phyloP scores from a whole-genome alignment of 2,797 vertebrate genomes.

The Mycteria americana region DNA sequence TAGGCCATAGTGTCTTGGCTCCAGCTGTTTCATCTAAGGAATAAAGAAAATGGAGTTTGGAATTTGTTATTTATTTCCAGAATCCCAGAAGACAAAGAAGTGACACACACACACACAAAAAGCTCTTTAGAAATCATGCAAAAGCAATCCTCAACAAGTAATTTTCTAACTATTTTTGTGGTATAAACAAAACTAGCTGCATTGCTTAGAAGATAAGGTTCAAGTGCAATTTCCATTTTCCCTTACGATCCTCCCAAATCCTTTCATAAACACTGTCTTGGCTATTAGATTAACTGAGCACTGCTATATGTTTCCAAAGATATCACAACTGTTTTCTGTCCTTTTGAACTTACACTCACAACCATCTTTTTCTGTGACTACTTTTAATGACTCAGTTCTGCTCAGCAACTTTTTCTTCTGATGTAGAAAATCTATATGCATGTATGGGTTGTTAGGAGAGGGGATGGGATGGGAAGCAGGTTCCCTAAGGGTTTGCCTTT shows the following conservation, averaged over 20 bases:
- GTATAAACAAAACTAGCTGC: not conserved
- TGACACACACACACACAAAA: not conserved
- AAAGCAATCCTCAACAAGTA: not conserved
- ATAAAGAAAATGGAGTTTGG: not conserved
- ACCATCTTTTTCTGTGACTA: not conserved
- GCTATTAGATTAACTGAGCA: not conserved
- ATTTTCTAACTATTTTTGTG: not conserved
- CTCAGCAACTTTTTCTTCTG: not conserved
- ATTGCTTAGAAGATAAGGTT: not conserved
- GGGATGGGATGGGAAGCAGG: not conserved
- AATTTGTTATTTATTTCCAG: not conserved
- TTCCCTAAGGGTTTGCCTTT: conserved; percentile 1
- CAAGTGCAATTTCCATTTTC: not conserved
- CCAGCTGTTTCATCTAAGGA: conserved; percentile 85
- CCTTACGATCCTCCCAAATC: not conserved
- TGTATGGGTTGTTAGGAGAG: not conserved
- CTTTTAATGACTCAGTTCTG: not conserved
- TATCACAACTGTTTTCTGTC: not conserved
- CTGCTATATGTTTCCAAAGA: not conserved
- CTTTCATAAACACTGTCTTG: not conserved
- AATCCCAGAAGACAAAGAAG: not conserved
- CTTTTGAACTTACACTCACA: not conserved
- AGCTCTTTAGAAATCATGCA: not conserved
- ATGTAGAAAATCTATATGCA: not conserved
- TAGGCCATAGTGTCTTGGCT: conserved; percentile 80